Conservation (phyloP, 2,113 vertebrate genomes). For the Prinia subflava region DNA sequence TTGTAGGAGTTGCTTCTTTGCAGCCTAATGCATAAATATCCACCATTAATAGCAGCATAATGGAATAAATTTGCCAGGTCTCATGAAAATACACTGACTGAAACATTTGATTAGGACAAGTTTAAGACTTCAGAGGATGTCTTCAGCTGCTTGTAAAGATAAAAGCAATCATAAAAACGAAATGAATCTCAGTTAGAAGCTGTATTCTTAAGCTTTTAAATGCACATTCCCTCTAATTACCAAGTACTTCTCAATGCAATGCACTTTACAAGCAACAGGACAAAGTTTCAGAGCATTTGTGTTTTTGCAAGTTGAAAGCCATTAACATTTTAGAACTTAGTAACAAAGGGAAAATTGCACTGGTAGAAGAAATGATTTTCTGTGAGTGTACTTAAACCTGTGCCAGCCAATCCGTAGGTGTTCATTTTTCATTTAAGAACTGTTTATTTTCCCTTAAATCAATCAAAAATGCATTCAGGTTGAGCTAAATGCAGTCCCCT, state of each 20-base stretch:
- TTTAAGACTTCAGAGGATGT: not conserved
- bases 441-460: slow-evolving; percentile 29
- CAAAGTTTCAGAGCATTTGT: not conserved
- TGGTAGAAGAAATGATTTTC: not conserved
- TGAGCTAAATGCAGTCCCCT: not conserved
- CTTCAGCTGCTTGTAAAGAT: slow-evolving; percentile 15
- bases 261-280: not conserved
- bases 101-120: slow-evolving; percentile 14
- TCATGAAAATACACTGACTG: slow-evolving; percentile 17
- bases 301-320: not conserved
- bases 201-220: slow-evolving; percentile 16
- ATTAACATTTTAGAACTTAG: not conserved
- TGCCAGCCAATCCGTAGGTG: not conserved
- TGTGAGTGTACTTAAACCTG: not conserved
- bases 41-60: not conserved
- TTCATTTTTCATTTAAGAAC: slow-evolving; percentile 11
- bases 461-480: not conserved
- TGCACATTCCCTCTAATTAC: slow-evolving; percentile 3
- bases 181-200: not conserved
- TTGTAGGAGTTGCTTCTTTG: not conserved
- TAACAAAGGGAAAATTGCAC: not conserved
- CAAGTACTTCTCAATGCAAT: not conserved
- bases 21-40: slow-evolving; percentile 11
- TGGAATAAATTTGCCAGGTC: not conserved
- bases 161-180: slow-evolving; percentile 31